Percentiles rank a stretch among this genome's conserved stretches.
Evolutionary conservation across 2,888 invertebrate species (phyloP).

Genomic region (Troides aeacus): DNA sequence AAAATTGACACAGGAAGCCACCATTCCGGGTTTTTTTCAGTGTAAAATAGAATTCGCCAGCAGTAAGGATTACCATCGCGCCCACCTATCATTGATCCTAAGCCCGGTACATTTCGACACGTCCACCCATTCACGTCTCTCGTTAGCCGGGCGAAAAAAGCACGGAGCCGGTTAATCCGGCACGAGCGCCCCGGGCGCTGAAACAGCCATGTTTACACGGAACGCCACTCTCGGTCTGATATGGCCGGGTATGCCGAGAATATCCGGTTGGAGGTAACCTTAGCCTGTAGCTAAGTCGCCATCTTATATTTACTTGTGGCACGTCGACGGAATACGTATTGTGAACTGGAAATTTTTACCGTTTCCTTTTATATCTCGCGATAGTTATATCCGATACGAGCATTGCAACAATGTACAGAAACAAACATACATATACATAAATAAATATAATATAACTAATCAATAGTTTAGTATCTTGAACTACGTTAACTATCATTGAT

Average conservation of each 20-base stretch:
- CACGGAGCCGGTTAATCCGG: constrained; percentile 41
- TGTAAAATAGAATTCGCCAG: constrained; percentile 19
- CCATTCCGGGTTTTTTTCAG: constrained; percentile 7
- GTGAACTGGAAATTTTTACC: not conserved
- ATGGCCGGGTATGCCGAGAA: constrained; percentile 21
- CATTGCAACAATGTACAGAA: too few relatives aligned
- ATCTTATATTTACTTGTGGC: constrained; percentile 15
- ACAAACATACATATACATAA: too few relatives aligned
- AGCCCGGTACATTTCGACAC: constrained; percentile 36
- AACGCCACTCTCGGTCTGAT: constrained; percentile 45
- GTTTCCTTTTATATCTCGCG: too few relatives aligned
- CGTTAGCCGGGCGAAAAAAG: constrained; percentile 33
- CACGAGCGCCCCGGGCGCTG: constrained; percentile 41
- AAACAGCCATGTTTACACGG: constrained; percentile 47
- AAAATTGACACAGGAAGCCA: not conserved
- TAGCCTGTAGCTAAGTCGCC: constrained; percentile 21
- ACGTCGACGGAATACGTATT: constrained; percentile 3
- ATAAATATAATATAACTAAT: too few relatives aligned
- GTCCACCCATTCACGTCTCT: constrained; percentile 36
- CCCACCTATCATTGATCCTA: constrained; percentile 36
- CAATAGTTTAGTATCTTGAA: too few relatives aligned
- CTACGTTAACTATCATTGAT: too few relatives aligned
- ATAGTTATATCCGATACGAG: too few relatives aligned
- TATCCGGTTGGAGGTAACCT: constrained; percentile 17
- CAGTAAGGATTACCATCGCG: constrained; percentile 13